These are phyloP conservation scores for Micrasema minimum DNA, from an alignment of 1,140 invertebrate species.

Conservation along the genomic window DNA sequence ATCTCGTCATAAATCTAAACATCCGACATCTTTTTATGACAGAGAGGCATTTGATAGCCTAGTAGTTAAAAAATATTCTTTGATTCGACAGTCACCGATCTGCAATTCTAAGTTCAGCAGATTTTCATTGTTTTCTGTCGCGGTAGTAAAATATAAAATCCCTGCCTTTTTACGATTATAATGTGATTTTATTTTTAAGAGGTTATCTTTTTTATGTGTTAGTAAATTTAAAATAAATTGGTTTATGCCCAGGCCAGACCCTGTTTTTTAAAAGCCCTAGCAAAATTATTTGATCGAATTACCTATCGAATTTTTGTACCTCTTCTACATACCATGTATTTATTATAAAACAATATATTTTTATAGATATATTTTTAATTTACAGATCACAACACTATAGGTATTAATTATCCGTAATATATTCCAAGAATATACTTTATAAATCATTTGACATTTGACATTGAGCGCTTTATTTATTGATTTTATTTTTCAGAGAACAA, in stretches of 20 bases:
- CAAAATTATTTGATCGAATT: no score
- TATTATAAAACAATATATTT: no score
- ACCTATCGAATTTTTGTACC: no score
- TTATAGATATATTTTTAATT: no score
- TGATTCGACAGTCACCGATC: conserved; percentile 29
- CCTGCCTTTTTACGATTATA: conserved; percentile 41
- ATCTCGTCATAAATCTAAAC: conserved; percentile 34
- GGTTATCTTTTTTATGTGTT: conserved; percentile 5
- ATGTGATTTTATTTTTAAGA: conserved; percentile 33
- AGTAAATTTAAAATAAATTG: conserved; percentile 29
- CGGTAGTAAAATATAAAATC: conserved; percentile 21
- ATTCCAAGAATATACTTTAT: no score
- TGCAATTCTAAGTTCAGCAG: conserved; percentile 37
- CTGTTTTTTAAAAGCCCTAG: background rate
- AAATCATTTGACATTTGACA: no score
- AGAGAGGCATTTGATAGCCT: conserved; percentile 24
- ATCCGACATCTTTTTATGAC: conserved; percentile 32
- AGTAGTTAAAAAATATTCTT: conserved; percentile 35
- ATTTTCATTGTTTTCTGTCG: conserved; percentile 33
- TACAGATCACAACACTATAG: no score
- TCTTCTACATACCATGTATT: no score
- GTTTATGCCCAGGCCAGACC: background rate
- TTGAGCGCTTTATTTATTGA: no score
- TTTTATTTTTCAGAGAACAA: no score
- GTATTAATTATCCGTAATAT: no score